Evolutionary conservation across 2,797 vertebrate genomes (phyloP), one percentile per base, ranked within the genome.

Genomic region (Knipowitschia caucasica): DNA sequence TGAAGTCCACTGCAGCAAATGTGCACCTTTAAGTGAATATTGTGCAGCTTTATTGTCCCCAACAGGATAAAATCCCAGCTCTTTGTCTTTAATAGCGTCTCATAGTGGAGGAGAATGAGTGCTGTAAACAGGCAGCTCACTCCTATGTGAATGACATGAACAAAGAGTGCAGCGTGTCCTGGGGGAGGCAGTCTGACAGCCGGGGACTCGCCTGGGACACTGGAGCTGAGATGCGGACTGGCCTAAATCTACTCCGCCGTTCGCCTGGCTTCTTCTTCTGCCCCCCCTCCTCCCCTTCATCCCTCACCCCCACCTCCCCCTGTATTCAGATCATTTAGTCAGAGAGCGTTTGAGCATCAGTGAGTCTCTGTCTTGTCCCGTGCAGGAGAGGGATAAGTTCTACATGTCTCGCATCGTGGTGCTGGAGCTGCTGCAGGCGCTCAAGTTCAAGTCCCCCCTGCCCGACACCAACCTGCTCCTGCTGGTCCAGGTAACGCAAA

Each of bases 401-500:
- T 99, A 99, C 86, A 92, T 99, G 91, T 96, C 95, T 3, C 95
- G 97, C 50, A 93, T 95, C 55, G 95, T 98, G 68, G 93, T 99
- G 72, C 36, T 99, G 72, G 97, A 99, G 77, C 91, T 99, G 64
- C 90, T 99, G 52, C 97, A 99, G 82, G 97, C 97, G 33, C 88
- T 99, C 62, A 99, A 99, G 88, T 93, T 99, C 74, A 99, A 99
- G 76, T 98, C 95, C 8, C 92, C 95, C 15, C 87, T 99, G 64
- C 97, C 96, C 58, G 97, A 99, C 67, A 97, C 94, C 52, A 99
- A 99, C 87, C 89, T 99, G 66, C 87, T 98, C 71, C 91, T 98
- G 56, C 87, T 99, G 68, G 95, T 99, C 49, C 96, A 99, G 96
- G 96, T 99, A 92, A n/a, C n/a, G n/a, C n/a, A n/a, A n/a, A n/a